Percentiles rank a stretch among this genome's conserved stretches.
Evolutionary conservation across 2,797 vertebrate species (phyloP).

Genomic region (Acanthiza pusilla): DNA sequence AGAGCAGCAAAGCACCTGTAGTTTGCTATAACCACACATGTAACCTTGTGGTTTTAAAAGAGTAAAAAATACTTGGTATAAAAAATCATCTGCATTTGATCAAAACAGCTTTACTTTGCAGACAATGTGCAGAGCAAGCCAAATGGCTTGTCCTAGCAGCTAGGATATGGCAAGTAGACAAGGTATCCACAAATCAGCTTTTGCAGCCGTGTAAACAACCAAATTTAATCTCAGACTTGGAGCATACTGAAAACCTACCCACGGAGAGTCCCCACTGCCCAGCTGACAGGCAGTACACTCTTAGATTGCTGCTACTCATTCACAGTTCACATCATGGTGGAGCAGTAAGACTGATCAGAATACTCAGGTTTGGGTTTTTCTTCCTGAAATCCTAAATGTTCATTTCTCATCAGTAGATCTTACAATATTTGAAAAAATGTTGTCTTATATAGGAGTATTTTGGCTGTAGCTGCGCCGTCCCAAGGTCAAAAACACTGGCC

Average conservation of each 20-base stretch:
- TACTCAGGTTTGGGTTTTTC: background rate
- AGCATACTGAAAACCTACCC: background rate
- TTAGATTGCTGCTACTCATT: background rate
- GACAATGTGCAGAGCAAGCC: background rate
- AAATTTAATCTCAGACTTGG: background rate
- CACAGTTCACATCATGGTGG: fast-evolving
- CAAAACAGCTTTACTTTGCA: background rate
- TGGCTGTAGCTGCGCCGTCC: background rate
- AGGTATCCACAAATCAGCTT: background rate
- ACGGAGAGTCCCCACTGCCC: background rate
- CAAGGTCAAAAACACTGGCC: background rate
- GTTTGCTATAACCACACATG: background rate
- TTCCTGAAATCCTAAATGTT: background rate
- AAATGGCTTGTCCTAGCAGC: background rate
- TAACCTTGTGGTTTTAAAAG: background rate
- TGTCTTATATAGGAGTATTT: background rate
- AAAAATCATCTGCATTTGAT: background rate
- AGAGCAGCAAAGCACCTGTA: background rate
- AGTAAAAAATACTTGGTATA: background rate
- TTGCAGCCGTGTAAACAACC: background rate
- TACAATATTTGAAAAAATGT: background rate
- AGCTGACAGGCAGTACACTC: background rate
- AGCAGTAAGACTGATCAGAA: background rate
- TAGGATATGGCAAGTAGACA: background rate
- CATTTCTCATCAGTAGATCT: background rate